A percentile compares a stretch with the other conserved stretches of the same genome.
These are phyloP conservation scores for Centropus unirufus DNA, from an alignment of 2,113 vertebrate genomes.

Conservation along the genomic window DNA sequence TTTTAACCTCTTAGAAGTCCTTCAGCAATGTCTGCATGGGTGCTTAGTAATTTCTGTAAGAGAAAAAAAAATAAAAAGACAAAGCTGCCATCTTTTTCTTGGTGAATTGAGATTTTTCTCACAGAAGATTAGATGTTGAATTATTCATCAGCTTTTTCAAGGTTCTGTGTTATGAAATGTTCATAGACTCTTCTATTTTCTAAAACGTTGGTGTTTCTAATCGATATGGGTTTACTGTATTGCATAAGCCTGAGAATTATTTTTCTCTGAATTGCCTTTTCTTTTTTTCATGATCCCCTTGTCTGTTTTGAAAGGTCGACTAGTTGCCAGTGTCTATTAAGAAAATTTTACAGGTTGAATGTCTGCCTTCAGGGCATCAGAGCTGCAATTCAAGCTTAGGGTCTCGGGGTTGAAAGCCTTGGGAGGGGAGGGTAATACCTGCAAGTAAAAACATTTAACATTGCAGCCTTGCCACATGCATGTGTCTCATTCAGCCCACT, in stretches of 20 bases:
- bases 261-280: not conserved
- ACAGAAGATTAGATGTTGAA: not conserved
- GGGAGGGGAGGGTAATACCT: not conserved
- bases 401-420: not conserved
- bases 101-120: not conserved
- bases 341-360: constrained; percentile 5
- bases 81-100: not conserved
- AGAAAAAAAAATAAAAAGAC: not conserved
- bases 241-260: not conserved
- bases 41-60: not conserved
- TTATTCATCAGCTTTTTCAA: not conserved
- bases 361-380: constrained; percentile 8
- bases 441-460: not conserved
- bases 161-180: not conserved
- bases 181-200: not conserved
- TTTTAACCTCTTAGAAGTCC: not conserved
- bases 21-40: not conserved
- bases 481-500: not conserved
- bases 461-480: accelerated
- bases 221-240: not conserved
- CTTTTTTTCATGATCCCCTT: not conserved
- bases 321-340: not conserved
- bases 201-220: not conserved
- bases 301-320: not conserved
- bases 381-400: constrained; percentile 1